These are phyloP conservation scores for Eulemur coronatus DNA, from an alignment of 2,797 vertebrate genomes.

Conservation along the genomic window DNA sequence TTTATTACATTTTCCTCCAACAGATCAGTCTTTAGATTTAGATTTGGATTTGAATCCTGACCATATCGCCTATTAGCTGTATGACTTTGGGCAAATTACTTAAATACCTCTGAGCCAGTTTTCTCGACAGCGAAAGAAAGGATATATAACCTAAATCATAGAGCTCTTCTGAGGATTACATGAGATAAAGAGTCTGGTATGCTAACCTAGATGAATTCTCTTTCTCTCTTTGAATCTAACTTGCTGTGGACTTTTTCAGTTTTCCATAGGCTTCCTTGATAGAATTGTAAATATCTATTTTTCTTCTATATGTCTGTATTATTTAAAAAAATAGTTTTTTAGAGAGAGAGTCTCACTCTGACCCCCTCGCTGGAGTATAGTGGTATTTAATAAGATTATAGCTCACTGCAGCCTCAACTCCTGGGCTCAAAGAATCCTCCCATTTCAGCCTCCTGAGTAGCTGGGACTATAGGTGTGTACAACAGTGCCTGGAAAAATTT, in stretches of 20 bases:
- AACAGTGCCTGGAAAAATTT: too few relatives aligned
- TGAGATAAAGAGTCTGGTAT: neutral
- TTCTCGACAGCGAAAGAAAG: neutral
- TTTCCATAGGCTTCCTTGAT: neutral
- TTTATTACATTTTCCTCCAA: neutral
- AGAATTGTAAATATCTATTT: neutral
- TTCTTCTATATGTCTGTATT: neutral
- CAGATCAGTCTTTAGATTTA: neutral
- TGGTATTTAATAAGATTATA: too few relatives aligned
- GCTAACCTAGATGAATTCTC: neutral
- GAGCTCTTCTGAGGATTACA: neutral
- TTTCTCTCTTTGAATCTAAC: neutral
- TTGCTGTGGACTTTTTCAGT: neutral
- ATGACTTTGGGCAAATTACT: neutral
- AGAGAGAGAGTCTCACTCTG: too few relatives aligned
- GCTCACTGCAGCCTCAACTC: too few relatives aligned
- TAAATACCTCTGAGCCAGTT: neutral
- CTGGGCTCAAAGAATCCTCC: too few relatives aligned
- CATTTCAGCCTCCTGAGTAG: too few relatives aligned
- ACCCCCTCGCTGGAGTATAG: too few relatives aligned
- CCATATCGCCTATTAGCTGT: neutral
- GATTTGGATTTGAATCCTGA: neutral
- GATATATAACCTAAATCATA: neutral
- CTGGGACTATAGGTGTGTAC: too few relatives aligned
- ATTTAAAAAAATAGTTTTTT: too few relatives aligned